phyloP scores from a whole-genome alignment of 2,113 vertebrate genomes.

The Coreoperca whiteheadi region DNA sequence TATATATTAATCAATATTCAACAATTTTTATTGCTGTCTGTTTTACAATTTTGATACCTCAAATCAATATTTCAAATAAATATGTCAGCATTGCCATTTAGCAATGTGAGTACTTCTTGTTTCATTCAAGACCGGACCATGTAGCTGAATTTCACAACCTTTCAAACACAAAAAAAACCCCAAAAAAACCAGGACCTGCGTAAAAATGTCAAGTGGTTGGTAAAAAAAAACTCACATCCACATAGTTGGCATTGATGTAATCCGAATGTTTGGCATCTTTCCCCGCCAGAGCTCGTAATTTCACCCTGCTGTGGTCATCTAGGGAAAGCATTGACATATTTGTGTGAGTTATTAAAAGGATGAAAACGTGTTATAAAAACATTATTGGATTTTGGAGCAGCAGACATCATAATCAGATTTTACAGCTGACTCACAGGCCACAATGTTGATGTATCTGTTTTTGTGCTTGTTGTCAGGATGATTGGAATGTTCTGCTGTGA shows the following conservation, averaged over 20 bases:
- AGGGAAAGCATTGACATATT: conserved; percentile 45
- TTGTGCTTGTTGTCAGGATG: conserved; percentile 99
- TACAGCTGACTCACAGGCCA: conserved; percentile 93
- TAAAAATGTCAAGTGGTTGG: conserved; percentile 7
- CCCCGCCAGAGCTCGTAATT: conserved; percentile 94
- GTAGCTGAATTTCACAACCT: not conserved
- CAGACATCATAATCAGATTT: conserved; percentile 48
- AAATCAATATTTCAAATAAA: conserved; percentile 28
- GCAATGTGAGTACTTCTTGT: not conserved
- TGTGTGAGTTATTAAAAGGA: conserved; percentile 52
- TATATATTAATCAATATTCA: conserved; percentile 15
- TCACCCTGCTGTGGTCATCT: conserved; percentile 99
- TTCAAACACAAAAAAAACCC: not conserved
- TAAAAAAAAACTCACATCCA: conserved; percentile 90
- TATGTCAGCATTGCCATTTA: not conserved
- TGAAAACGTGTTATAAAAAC: conserved; percentile 46
- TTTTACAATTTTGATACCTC: conserved; percentile 9
- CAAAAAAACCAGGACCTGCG: not conserved
- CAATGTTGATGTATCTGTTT: conserved; percentile 99
- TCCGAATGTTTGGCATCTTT: conserved; percentile 99
- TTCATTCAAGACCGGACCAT: not conserved
- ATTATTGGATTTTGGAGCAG: conserved; percentile 49
- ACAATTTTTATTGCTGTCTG: not conserved
- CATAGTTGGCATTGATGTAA: conserved; percentile 99
- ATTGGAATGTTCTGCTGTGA: conserved; percentile 99